Evolutionary conservation across 1,140 invertebrate species (phyloP).

Genomic region (Vollenhovia emeryi): DNA sequence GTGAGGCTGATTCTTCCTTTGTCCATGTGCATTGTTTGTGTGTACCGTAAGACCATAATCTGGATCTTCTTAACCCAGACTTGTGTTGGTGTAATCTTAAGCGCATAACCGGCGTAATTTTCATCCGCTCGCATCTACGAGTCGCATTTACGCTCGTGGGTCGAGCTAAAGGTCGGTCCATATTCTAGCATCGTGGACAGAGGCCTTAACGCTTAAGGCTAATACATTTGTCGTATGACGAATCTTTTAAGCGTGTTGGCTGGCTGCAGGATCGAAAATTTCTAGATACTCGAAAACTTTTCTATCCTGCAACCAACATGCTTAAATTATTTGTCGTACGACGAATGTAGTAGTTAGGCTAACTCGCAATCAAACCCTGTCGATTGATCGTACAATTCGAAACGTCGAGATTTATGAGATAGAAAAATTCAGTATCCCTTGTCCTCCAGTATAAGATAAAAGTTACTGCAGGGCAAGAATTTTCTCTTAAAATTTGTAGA

Average conservation of each 20-base stretch:
- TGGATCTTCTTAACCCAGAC: neutral
- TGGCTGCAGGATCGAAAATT: no score
- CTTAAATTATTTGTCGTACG: no score
- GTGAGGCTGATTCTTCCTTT: neutral
- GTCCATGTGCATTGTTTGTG: neutral
- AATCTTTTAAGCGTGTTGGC: no score
- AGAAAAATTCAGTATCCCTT: neutral
- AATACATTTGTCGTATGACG: no score
- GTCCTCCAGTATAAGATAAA: neutral
- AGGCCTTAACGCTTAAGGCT: no score
- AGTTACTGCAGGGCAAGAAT: neutral
- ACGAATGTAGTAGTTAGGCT: no score
- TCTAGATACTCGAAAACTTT: no score
- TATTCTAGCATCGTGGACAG: no score
- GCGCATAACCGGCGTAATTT: constrained; percentile 8
- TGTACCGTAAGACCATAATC: neutral
- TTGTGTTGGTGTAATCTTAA: constrained; percentile 2
- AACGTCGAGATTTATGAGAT: neutral
- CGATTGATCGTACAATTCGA: neutral
- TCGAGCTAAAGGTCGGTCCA: no score
- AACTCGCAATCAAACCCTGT: neutral
- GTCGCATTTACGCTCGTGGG: no score
- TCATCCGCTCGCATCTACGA: neutral
- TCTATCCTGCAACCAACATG: no score
- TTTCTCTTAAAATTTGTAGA: no score